Conservation (phyloP, 2,113 vertebrate species). For the Gymnorhina tibicen region DNA sequence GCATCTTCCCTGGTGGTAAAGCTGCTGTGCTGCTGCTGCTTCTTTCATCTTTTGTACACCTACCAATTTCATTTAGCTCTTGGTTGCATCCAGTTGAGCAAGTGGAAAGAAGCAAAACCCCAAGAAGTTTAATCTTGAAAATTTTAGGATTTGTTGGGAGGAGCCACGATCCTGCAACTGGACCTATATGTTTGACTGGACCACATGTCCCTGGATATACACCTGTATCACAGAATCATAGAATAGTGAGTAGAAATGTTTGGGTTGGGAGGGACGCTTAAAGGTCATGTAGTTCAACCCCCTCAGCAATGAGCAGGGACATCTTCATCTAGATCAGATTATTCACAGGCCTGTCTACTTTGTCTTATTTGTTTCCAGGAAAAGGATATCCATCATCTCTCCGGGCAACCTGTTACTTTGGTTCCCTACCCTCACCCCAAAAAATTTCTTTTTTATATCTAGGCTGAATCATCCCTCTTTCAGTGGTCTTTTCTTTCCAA, state of each 20-base stretch:
- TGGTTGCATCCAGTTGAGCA: not conserved
- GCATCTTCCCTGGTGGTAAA: not conserved
- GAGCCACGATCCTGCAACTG: not conserved
- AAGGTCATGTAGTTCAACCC: not conserved
- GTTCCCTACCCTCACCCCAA: rapidly evolving
- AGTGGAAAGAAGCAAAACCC: not conserved
- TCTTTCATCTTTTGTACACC: not conserved
- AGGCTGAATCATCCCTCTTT: not conserved
- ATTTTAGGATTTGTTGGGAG: not conserved
- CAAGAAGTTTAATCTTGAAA: not conserved
- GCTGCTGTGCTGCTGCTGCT: not conserved
- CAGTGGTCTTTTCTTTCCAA: not conserved
- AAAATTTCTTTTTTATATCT: not conserved
- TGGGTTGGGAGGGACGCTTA: not conserved
- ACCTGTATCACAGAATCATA: rapidly evolving
- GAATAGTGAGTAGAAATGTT: not conserved
- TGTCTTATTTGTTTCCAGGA: not conserved
- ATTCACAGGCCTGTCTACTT: not conserved
- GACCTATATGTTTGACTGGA: not conserved
- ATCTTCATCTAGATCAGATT: not conserved
- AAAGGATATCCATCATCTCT: not conserved
- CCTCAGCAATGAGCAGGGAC: rapidly evolving
- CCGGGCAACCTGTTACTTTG: not conserved
- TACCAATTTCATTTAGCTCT: not conserved
- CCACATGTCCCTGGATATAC: not conserved